Evolutionary conservation across 30 jellyfish, hydroid and myxozoan genomes (phyloP).

Genomic region (Hydractinia echinata): DNA sequence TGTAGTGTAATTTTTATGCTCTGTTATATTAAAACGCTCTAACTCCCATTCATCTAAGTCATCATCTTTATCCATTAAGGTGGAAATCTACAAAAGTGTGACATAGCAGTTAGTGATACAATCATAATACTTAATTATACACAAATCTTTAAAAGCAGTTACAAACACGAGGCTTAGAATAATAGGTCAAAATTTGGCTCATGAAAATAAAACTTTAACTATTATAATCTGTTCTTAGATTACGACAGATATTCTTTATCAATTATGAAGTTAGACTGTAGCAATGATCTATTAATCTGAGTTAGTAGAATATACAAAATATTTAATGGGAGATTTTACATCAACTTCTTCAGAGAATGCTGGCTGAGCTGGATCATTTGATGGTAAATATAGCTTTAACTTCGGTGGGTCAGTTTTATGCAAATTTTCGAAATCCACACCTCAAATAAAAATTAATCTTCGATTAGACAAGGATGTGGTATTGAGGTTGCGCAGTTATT

Average conservation of each 20-base stretch:
- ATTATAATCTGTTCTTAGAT: no score
- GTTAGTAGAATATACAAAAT: not conserved
- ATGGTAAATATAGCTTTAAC: conserved; percentile 75
- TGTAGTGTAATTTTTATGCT: not conserved
- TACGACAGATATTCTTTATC: no score
- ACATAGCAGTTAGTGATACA: no score
- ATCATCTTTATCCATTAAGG: conserved; percentile 25
- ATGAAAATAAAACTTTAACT: no score
- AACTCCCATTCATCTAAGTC: conserved; percentile 8
- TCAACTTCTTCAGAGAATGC: conserved; percentile 35
- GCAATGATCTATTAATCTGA: no score
- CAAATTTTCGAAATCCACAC: conserved; percentile 67
- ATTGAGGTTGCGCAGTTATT: no score
- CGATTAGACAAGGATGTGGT: no score
- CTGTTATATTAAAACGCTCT: not conserved
- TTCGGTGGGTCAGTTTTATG: conserved; percentile 77
- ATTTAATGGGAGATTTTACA: not conserved
- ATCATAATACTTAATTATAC: no score
- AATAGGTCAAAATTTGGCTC: no score
- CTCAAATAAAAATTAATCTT: conserved; percentile 25
- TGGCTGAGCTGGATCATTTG: conserved; percentile 50
- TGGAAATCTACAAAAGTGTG: not conserved
- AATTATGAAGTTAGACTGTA: no score
- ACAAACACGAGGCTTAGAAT: no score
- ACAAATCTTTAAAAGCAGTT: no score